Evolutionary conservation across 1,140 invertebrate species (phyloP), one percentile per base, ranked within the genome.

Genomic region (Bombus superbus): DNA sequence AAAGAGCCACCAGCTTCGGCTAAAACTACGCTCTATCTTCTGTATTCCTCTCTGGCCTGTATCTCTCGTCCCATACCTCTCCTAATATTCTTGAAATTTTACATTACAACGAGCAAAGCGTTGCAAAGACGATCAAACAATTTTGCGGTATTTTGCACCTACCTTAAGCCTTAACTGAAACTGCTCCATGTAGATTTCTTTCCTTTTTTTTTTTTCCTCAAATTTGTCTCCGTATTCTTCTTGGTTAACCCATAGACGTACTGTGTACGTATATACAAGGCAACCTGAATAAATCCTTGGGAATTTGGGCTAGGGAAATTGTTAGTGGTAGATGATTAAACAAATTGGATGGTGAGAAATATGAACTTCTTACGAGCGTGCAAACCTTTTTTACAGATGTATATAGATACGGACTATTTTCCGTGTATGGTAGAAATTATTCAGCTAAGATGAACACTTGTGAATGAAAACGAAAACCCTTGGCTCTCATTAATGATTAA

Each of bases 1-100:
- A 92, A 90, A 92, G 91, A 89, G 77, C 86, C 66, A 72, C 86
- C 71, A 72, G 77, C 88, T 83, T 86, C 42, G 64, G 72, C 82
- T 76, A 73, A 64, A 87, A 68, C 77, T 73, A 75, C 44, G 62
- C 68, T 38, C 79, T 53, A 80, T 86, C 72, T 68, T 66, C 57
- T 22, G 1, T 68, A 64, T 40, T 86, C 71, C 57, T 57, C 85
- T 72, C 44, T 74, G 22, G 35, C 40, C 38, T 74, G 71, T 62
- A 66, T 66, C 77, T 25, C 72, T 82, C 35, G 47, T n/a, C 42
- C 73, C 74, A 81, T 76, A 57, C 69, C 76, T 72, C 59, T 80
- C 87, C 71, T 75, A 82, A 85, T 91, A 81, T 80, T 85, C 82
- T 73, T 47, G 38, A 35, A 66, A 79, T 86, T 89, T 89, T 57